A percentile compares a stretch with the other conserved stretches of the same genome.
Evolutionary conservation across 2,113 vertebrate genomes (phyloP).

Genomic region (Chionomys nivalis): DNA sequence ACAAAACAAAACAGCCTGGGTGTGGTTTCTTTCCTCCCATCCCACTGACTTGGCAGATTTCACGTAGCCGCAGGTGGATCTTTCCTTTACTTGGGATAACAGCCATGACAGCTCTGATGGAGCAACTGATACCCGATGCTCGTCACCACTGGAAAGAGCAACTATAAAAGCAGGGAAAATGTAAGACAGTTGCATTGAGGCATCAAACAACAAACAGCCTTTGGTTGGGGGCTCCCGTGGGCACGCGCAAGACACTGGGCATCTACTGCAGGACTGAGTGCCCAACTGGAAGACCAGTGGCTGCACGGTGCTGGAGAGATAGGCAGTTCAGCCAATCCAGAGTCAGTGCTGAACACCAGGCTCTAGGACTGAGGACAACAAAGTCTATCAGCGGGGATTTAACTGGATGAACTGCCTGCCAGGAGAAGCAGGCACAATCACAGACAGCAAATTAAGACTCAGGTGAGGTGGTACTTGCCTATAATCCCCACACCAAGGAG

Average conservation of each 20-base stretch:
- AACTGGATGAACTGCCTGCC: background rate
- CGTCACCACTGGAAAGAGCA: background rate
- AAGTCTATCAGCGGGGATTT: background rate
- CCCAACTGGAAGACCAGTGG: background rate
- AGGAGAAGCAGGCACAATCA: background rate
- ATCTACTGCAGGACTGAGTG: background rate
- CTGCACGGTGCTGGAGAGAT: background rate
- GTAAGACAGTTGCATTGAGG: background rate
- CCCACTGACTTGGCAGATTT: background rate
- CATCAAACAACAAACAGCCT: background rate
- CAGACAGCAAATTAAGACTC: background rate
- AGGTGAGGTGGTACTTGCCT: background rate
- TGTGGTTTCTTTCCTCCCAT: background rate
- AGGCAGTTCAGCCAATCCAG: background rate
- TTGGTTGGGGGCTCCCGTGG: background rate
- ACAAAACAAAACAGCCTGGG: no score
- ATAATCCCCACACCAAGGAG: background rate
- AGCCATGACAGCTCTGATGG: background rate
- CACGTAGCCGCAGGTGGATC: background rate
- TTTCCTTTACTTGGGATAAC: background rate
- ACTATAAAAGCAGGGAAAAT: slow-evolving; percentile 42
- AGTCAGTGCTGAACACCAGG: background rate
- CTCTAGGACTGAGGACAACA: background rate
- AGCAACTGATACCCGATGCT: slow-evolving; percentile 8
- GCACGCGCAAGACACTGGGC: background rate